phyloP scores from a whole-genome alignment of 1,140 invertebrate genomes.

The Drosophila paulistorum region DNA sequence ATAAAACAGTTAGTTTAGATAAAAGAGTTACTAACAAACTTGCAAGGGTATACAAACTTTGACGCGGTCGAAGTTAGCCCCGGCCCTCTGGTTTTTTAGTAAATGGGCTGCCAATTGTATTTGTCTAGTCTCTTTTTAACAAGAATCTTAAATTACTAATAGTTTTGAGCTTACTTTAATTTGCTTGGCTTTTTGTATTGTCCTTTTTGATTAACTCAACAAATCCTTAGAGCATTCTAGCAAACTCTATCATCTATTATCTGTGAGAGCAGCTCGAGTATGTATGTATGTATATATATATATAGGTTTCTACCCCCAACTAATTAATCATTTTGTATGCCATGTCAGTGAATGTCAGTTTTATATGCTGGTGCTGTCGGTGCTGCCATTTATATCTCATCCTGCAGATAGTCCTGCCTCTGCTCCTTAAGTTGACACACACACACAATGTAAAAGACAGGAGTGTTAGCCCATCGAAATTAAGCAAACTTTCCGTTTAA shows the following conservation, averaged over 20 bases:
- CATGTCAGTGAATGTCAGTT: slow-evolving; percentile 75
- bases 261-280: background rate
- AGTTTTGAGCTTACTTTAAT: background rate
- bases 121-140: too few relatives aligned
- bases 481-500: slow-evolving; percentile 71
- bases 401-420: slow-evolving; percentile 28
- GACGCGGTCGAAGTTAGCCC: too few relatives aligned
- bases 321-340: slow-evolving; percentile 69
- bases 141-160: background rate
- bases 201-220: background rate
- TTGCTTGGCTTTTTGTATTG: background rate
- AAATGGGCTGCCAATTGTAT: background rate
- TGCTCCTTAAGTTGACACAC: slow-evolving; percentile 50
- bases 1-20: too few relatives aligned
- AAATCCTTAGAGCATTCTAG: slow-evolving; percentile 6
- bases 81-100: too few relatives aligned
- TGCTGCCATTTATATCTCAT: slow-evolving; percentile 67
- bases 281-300: background rate
- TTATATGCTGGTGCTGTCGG: slow-evolving; percentile 79
- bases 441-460: slow-evolving; percentile 15
- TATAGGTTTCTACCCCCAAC: slow-evolving; percentile 19
- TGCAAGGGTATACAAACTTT: too few relatives aligned
- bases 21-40: too few relatives aligned
- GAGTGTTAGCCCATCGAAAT: slow-evolving; percentile 52
- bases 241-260: slow-evolving; percentile 6